A percentile compares a stretch with the other conserved stretches of the same genome.
Conservation (phyloP, 2,113 vertebrate species). For the Capricornis sumatraensis region DNA sequence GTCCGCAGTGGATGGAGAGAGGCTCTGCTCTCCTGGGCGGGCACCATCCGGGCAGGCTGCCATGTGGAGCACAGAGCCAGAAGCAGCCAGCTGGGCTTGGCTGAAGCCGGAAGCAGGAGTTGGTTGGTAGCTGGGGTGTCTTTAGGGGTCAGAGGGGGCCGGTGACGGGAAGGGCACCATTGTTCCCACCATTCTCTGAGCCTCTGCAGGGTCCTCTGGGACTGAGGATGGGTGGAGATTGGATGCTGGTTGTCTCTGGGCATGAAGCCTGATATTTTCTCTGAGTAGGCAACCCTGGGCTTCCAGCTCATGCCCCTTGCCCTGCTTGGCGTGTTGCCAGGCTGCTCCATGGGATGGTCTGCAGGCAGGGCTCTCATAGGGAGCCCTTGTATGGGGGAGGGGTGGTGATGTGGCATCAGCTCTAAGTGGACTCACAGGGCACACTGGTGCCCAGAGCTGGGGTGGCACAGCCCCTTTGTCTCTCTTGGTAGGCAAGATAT, state of each 20-base stretch:
- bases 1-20: conserved; percentile 43
- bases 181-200: not conserved
- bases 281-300: not conserved
- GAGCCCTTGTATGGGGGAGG: not conserved
- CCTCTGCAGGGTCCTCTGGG: not conserved
- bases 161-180: not conserved
- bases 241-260: not conserved
- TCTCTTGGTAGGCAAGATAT: not conserved
- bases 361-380: not conserved
- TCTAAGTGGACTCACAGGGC: not conserved
- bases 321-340: conserved; percentile 34
- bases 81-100: conserved; percentile 65
- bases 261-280: not conserved
- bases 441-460: not conserved
- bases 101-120: conserved; percentile 61
- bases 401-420: not conserved
- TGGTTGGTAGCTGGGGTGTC: conserved; percentile 54
- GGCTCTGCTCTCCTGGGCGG: conserved; percentile 60
- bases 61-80: conserved; percentile 62
- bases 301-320: not conserved
- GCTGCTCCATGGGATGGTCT: not conserved
- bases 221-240: not conserved
- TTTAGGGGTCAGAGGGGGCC: conserved; percentile 13
- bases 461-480: not conserved
- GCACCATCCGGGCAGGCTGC: conserved; percentile 61